Evolutionary conservation across 1,140 invertebrate species (phyloP).

Genomic region (Amphibalanus amphitrite): DNA sequence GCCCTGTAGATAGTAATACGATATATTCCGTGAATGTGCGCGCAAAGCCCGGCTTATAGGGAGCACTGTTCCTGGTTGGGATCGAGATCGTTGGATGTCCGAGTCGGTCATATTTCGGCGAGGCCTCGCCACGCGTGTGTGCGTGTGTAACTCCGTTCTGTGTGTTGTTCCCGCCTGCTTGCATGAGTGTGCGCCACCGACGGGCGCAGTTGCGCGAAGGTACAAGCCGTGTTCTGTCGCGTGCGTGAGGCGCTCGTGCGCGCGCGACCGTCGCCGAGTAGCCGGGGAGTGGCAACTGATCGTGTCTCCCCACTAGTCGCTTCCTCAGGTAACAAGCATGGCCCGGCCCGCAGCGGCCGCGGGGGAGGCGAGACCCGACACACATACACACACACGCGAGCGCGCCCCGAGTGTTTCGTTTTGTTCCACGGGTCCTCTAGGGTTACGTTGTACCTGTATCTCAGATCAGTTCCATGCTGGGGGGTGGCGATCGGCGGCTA

Average conservation of each 20-base stretch:
- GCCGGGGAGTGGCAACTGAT: too few relatives aligned
- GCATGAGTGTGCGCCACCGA: too few relatives aligned
- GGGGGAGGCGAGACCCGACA: too few relatives aligned
- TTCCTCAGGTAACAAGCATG: background rate
- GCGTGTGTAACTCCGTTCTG: background rate
- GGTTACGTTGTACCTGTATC: background rate
- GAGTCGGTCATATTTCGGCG: background rate
- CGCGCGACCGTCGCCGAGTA: too few relatives aligned
- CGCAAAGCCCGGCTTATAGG: background rate
- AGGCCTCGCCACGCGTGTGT: background rate
- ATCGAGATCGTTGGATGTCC: background rate
- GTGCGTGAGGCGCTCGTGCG: background rate
- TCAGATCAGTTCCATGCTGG: background rate
- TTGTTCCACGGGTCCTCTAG: background rate
- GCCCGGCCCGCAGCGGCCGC: too few relatives aligned
- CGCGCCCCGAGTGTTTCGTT: background rate
- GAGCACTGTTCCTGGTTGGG: background rate
- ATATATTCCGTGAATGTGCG: background rate
- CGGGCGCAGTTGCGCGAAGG: background rate
- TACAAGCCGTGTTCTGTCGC: background rate
- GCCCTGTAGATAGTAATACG: background rate
- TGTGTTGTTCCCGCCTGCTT: too few relatives aligned
- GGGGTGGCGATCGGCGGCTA: background rate
- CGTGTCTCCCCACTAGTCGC: background rate
- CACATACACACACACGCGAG: background rate